phyloP scores from a whole-genome alignment of 1,140 invertebrate species.

The Babylonia areolata region DNA sequence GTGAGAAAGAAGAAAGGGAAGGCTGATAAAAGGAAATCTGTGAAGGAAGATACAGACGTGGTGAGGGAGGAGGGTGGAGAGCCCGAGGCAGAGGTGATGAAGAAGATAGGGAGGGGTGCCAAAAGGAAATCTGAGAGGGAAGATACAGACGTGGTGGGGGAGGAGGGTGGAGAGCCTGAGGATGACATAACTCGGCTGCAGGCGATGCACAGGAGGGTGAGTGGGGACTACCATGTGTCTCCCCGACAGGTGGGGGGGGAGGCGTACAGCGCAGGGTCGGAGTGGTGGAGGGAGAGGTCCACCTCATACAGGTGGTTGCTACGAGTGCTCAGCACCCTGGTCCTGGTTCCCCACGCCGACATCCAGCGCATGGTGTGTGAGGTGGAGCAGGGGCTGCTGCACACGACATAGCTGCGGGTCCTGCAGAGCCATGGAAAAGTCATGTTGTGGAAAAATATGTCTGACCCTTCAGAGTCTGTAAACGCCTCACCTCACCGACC shows the following conservation, averaged over 20 bases:
- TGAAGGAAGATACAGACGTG: neutral
- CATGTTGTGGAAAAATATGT: too few species aligned
- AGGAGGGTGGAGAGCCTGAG: neutral
- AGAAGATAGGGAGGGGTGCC: too few species aligned
- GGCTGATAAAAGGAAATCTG: too few species aligned
- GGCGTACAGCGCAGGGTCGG: too few species aligned
- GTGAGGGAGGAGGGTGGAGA: neutral
- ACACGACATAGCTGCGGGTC: too few species aligned
- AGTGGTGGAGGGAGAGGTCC: neutral
- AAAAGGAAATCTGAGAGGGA: neutral
- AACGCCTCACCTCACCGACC: too few species aligned
- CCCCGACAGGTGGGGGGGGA: neutral
- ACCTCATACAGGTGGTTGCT: constrained; percentile 16
- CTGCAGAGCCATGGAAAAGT: too few species aligned
- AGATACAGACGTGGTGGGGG: neutral
- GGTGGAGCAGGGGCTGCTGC: neutral
- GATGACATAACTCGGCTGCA: neutral
- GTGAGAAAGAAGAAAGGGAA: too few species aligned
- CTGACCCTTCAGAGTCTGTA: too few species aligned
- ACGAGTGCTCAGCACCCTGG: neutral
- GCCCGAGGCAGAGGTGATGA: neutral
- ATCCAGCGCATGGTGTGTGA: neutral
- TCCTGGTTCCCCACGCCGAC: neutral
- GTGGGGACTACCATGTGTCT: neutral
- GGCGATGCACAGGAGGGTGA: neutral